Base-by-base conservation (phyloP, 2,797 vertebrate genomes). In the Sebastes cheni region DNA sequence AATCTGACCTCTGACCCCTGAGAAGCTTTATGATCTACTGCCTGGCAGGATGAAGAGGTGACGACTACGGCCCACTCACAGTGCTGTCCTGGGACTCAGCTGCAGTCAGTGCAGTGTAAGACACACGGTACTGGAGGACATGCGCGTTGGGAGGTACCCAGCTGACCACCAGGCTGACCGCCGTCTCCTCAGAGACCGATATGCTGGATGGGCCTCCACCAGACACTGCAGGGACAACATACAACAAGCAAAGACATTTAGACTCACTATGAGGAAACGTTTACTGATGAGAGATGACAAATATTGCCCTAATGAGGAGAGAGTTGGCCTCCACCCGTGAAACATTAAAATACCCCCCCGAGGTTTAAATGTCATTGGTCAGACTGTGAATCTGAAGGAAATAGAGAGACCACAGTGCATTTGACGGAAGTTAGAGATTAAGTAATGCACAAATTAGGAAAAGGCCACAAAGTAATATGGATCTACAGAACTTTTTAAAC, bases 111-210 rank as follows among this genome's bases (percentile, higher is more conserved):
- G 96, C 94, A 0, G 68, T 77, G 61, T 96, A 98, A 46, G 92
- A 94, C 61, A 99, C 95, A 2, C 91, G 96, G 82, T 98, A 99
- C 91, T 96, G 96, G 20, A 96, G 96, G 0, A 98, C 92, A 0
- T 95, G 96, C n/a, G 96, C 95, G 0, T 96, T 96, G 0, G 97
- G 97, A 2, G 97, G 96, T 0, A 91, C 90, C 98, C 98, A 98
- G 88, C 91, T 97, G 86, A 98, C 91, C 80, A 93, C 67, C 39
- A 99, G 85, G 91, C 97, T 97, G 90, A 94, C 94, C 1, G 97
- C 93, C 0, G 94, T 97, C 93, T 98, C 96, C 0, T 97, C 96
- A 2, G 95, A 94, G 2, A 99, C 90, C 2, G 93, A 87, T 58
- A 98, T 93, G 34, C 95, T 92, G 78, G 96, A 95, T 0, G 97